Conservation (phyloP, 2,888 invertebrate species). For the Cryptocephalus primarius region DNA sequence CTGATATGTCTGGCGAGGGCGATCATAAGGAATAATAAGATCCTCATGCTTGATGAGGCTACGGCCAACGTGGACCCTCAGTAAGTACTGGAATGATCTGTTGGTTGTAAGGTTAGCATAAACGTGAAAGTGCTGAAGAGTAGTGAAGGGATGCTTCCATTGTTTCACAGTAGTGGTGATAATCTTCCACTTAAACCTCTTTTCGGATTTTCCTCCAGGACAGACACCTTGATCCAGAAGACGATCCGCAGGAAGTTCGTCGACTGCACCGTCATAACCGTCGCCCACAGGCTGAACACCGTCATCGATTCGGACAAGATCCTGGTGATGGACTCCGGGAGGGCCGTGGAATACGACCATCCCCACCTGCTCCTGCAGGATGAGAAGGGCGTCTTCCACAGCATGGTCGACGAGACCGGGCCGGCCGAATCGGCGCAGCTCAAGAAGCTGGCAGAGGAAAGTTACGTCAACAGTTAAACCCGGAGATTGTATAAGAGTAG, state of each 20-base stretch:
- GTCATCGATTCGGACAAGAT: not conserved
- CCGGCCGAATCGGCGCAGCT: not conserved
- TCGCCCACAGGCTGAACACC: not conserved
- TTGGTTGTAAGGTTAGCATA: no score
- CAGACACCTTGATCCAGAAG: not conserved
- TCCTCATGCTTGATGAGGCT: slow-evolving; percentile 84
- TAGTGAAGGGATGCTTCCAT: no score
- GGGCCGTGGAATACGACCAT: not conserved
- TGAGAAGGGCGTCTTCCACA: not conserved
- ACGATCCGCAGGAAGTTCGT: not conserved
- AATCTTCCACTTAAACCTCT: no score
- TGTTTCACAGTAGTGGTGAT: no score
- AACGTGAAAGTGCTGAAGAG: no score
- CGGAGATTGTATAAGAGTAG: no score
- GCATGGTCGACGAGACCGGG: not conserved
- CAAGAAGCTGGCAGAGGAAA: not conserved
- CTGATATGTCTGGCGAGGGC: slow-evolving; percentile 81
- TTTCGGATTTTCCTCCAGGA: not conserved
- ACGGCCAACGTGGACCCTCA: slow-evolving; percentile 87
- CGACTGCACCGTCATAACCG: not conserved
- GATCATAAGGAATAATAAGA: slow-evolving; percentile 68
- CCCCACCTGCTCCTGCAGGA: not conserved
- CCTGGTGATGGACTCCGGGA: not conserved
- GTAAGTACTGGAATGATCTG: no score
- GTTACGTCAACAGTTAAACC: no score